These are phyloP conservation scores for Bungarus multicinctus DNA, from an alignment of 2,113 vertebrate species.

Conservation along the genomic window DNA sequence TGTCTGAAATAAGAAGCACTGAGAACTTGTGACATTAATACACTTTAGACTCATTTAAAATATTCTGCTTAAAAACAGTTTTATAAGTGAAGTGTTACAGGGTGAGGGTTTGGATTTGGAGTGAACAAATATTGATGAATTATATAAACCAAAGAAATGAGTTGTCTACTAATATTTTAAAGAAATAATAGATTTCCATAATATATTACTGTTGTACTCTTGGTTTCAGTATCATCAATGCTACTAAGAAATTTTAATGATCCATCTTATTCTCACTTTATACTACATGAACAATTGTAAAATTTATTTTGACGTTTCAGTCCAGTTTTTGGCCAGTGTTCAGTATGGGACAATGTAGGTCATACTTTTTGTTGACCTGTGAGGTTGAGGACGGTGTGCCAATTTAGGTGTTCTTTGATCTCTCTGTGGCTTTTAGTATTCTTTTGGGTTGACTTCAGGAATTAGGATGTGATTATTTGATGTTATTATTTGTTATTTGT, in stretches of 20 bases:
- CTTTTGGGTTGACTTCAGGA: background rate
- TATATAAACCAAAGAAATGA: background rate
- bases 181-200: background rate
- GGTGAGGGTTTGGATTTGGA: background rate
- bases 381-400: background rate
- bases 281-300: background rate
- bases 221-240: background rate
- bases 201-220: background rate
- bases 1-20: background rate
- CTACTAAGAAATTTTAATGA: background rate
- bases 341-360: background rate
- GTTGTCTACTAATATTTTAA: background rate
- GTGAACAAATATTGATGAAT: background rate
- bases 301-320: background rate
- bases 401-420: background rate
- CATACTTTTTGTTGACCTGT: background rate
- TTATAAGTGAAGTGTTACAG: background rate
- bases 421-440: background rate
- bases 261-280: background rate
- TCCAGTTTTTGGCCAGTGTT: background rate
- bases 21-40: background rate
- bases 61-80: background rate
- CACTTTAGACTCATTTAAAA: background rate
- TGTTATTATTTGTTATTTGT: background rate
- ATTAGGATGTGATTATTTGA: background rate